A percentile compares a stretch with the other conserved stretches of the same genome.
Evolutionary conservation across 2,888 invertebrate genomes (phyloP).

Genomic region (Chloroclysta siterata): DNA sequence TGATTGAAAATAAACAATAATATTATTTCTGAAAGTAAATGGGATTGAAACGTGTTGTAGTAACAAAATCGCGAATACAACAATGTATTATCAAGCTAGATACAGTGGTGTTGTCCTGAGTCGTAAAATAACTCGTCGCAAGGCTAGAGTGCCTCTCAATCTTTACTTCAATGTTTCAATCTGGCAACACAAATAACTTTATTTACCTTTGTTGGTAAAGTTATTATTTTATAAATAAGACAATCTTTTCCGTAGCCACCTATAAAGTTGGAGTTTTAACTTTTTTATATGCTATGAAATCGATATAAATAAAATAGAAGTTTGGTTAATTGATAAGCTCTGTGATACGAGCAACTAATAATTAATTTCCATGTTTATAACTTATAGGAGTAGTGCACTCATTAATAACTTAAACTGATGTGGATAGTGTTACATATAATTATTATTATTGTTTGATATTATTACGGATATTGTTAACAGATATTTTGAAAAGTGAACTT

Average conservation of each 20-base stretch:
- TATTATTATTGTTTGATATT: too few relatives aligned
- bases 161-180: constrained; percentile 21
- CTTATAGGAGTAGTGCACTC: too few relatives aligned
- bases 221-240: neutral
- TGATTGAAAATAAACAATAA: too few relatives aligned
- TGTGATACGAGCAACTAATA: too few relatives aligned
- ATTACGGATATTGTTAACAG: too few relatives aligned
- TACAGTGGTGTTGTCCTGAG: constrained; percentile 1
- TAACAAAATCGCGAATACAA: neutral
- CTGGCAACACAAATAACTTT: constrained; percentile 10
- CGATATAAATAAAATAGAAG: too few relatives aligned
- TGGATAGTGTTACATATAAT: too few relatives aligned
- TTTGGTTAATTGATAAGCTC: too few relatives aligned
- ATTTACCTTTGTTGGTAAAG: constrained; percentile 1
- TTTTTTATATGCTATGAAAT: neutral
- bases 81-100: constrained; percentile 7
- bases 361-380: too few relatives aligned
- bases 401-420: too few relatives aligned
- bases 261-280: neutral
- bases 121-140: constrained; percentile 15
- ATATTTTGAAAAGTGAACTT: too few relatives aligned
- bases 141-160: constrained; percentile 20
- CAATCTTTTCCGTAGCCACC: neutral
- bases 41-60: neutral
- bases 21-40: neutral